Percentiles rank a stretch among this genome's conserved stretches.
Conservation (phyloP, 2,888 invertebrate genomes). For the Punctoribates punctum region DNA sequence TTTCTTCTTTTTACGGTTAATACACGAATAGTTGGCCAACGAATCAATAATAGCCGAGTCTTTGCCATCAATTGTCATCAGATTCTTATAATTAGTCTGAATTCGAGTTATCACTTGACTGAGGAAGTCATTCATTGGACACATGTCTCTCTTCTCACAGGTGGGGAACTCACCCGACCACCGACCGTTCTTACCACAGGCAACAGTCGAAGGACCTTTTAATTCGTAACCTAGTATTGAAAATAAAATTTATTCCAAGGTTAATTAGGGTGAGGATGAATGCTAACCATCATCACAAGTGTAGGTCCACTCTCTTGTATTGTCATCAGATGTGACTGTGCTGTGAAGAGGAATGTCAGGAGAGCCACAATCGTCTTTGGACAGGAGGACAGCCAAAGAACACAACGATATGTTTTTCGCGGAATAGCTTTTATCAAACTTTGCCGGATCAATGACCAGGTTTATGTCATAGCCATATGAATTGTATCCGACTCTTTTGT, state of each 20-base stretch:
- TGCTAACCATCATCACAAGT: background rate
- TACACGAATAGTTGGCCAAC: background rate
- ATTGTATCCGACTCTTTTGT: background rate
- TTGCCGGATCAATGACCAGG: background rate
- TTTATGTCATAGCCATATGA: background rate
- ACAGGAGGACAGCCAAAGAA: slow-evolving; percentile 10
- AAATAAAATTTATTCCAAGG: too few relatives aligned
- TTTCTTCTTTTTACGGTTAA: background rate
- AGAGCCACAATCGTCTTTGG: slow-evolving; percentile 24
- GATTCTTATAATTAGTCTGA: background rate
- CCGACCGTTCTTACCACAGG: background rate
- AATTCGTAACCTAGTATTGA: slow-evolving; percentile 6
- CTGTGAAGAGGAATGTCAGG: slow-evolving; percentile 20
- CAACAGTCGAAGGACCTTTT: background rate
- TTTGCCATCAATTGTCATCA: background rate
- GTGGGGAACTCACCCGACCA: background rate
- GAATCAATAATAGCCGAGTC: background rate
- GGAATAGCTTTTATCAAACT: background rate
- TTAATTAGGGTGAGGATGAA: background rate
- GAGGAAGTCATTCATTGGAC: background rate
- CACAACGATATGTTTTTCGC: background rate
- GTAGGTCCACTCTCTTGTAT: background rate
- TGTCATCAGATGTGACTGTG: background rate
- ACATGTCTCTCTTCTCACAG: background rate
- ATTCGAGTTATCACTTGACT: background rate